These are phyloP conservation scores for Gymnocheta viridis DNA, from an alignment of 2,888 invertebrate species.

Conservation along the genomic window DNA sequence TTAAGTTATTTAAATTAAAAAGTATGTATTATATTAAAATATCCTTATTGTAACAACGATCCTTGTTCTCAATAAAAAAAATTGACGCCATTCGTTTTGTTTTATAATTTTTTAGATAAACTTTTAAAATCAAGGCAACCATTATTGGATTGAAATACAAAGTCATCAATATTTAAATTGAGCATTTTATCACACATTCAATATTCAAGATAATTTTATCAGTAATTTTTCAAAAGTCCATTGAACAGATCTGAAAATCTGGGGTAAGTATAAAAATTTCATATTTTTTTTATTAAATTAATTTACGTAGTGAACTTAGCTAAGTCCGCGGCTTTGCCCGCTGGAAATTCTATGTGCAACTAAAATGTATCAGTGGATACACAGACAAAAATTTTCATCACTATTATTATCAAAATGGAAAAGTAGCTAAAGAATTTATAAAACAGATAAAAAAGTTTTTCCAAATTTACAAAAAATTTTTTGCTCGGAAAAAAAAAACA, in stretches of 20 bases:
- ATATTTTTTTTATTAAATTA: not conserved
- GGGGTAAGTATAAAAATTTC: slow-evolving; percentile 5
- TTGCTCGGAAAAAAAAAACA: too few species aligned
- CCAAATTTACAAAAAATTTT: too few species aligned
- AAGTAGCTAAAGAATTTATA: too few species aligned
- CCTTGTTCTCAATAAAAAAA: slow-evolving; percentile 20
- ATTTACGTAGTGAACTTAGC: not conserved
- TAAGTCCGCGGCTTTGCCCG: too few species aligned
- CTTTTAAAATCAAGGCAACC: not conserved
- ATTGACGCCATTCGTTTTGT: not conserved
- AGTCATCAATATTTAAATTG: not conserved
- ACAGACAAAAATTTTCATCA: too few species aligned
- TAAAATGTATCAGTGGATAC: too few species aligned
- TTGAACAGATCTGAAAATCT: too few species aligned
- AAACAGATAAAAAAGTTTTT: too few species aligned
- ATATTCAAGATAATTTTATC: slow-evolving; percentile 13
- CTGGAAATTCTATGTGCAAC: too few species aligned
- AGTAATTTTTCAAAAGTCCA: not conserved
- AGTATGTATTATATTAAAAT: too few species aligned
- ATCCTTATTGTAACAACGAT: not conserved
- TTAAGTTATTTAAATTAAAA: too few species aligned
- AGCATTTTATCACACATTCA: not conserved
- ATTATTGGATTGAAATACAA: not conserved
- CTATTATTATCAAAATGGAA: too few species aligned
- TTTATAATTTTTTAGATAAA: not conserved